Percentiles rank a stretch among this genome's conserved stretches.
Conservation (phyloP, 2,888 invertebrate genomes). For the Pollenia angustigena region DNA sequence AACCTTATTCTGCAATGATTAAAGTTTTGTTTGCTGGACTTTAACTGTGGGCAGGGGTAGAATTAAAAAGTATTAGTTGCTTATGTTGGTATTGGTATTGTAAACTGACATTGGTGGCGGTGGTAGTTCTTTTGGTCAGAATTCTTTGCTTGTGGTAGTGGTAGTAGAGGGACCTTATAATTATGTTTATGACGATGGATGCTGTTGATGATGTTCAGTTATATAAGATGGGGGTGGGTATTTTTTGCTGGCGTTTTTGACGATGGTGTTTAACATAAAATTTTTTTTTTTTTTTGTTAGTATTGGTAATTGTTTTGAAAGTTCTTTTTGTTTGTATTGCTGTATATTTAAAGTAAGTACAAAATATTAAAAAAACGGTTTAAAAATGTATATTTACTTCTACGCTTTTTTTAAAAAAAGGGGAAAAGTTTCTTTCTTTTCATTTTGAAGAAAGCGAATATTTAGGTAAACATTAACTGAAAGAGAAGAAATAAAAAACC, state of each 20-base stretch:
- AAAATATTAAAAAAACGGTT: constrained; percentile 9
- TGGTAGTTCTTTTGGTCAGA: constrained; percentile 46
- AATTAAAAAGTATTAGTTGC: background rate
- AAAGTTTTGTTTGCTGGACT: too few relatives aligned
- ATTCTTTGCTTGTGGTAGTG: background rate
- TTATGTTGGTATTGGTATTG: background rate
- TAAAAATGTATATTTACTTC: constrained; percentile 27
- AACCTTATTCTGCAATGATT: too few relatives aligned
- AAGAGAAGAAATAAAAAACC: constrained; percentile 11
- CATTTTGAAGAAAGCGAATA: constrained; percentile 7
- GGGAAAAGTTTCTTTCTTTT: constrained; percentile 18
- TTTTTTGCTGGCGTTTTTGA: constrained; percentile 33
- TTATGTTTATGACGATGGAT: constrained; percentile 41
- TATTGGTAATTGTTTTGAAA: constrained; percentile 29
- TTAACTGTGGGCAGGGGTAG: background rate
- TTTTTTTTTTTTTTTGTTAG: constrained; percentile 22
- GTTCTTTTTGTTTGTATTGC: constrained; percentile 22
- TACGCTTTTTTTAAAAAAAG: constrained; percentile 6
- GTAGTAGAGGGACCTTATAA: constrained; percentile 4
- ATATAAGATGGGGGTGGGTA: constrained; percentile 27
- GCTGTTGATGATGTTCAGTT: constrained; percentile 36
- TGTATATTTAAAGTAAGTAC: background rate
- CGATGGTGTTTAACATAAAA: constrained; percentile 35
- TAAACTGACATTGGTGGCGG: background rate
- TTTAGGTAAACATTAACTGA: constrained; percentile 34